Conservation (phyloP, 2,113 vertebrate genomes). For the Leiothrix lutea region DNA sequence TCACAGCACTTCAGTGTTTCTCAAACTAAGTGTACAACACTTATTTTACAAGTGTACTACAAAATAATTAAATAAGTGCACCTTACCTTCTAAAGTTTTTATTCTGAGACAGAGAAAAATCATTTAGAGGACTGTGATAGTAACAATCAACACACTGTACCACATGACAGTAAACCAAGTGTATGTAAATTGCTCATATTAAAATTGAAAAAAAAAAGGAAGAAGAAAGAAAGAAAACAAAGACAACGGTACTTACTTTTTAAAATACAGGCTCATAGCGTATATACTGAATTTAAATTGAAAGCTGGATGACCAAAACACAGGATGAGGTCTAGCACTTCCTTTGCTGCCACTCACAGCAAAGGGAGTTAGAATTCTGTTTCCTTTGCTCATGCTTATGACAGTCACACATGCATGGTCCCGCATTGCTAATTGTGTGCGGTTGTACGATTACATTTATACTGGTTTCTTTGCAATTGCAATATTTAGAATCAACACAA, state of each 20-base stretch:
- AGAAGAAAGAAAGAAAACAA: conserved; percentile 54
- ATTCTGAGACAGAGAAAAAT: conserved; percentile 71
- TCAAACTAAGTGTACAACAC: conserved; percentile 70
- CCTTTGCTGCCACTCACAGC: conserved; percentile 21
- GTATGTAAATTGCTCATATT: conserved; percentile 35
- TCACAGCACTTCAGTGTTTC: conserved; percentile 53
- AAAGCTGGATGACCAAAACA: conserved; percentile 70
- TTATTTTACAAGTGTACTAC: conserved; percentile 69
- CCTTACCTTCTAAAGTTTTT: conserved; percentile 79
- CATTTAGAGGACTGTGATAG: conserved; percentile 69
- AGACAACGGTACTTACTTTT: conserved; percentile 78
- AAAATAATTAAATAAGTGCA: conserved; percentile 73
- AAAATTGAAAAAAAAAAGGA: not conserved
- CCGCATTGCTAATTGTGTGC: not conserved
- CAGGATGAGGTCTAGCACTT: conserved; percentile 50
- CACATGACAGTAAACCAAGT: conserved; percentile 46
- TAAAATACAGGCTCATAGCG: conserved; percentile 76
- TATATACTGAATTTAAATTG: conserved; percentile 73
- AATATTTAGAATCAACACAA: not conserved
- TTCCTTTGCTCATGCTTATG: conserved; percentile 29
- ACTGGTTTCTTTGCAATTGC: not conserved
- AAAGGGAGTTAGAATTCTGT: conserved; percentile 20
- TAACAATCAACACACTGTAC: conserved; percentile 62
- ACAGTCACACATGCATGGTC: conserved; percentile 47
- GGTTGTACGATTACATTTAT: not conserved